Conservation (phyloP, 2,113 vertebrate species). For the Toxotes chatareus region DNA sequence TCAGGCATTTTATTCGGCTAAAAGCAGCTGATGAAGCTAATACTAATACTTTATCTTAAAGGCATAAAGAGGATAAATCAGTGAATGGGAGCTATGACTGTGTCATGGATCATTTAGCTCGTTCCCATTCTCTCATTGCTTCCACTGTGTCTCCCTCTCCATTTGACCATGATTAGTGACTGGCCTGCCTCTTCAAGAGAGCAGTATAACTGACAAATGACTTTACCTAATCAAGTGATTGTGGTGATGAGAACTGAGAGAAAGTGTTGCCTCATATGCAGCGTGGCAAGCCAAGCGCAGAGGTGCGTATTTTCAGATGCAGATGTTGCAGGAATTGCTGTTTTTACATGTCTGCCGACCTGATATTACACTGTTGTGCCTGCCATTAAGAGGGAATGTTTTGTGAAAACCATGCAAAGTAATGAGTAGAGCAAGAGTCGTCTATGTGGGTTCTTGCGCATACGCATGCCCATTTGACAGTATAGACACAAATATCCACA, state of each 20-base stretch:
- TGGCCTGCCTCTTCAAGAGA: slow-evolving; percentile 53
- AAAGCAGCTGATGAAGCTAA: slow-evolving; percentile 66
- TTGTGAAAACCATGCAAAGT: not conserved
- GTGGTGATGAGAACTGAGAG: slow-evolving; percentile 40
- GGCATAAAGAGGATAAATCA: slow-evolving; percentile 71
- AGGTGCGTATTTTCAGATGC: slow-evolving; percentile 1
- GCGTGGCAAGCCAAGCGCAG: slow-evolving; percentile 13
- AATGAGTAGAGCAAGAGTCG: not conserved
- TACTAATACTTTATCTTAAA: slow-evolving; percentile 72
- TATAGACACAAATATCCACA: not conserved
- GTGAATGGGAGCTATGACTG: slow-evolving; percentile 37
- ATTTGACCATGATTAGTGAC: slow-evolving; percentile 67
- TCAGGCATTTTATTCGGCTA: slow-evolving; percentile 44
- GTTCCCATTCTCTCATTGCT: slow-evolving; percentile 48
- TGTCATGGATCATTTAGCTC: slow-evolving; percentile 69
- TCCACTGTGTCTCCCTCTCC: slow-evolving; percentile 44
- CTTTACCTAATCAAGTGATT: slow-evolving; percentile 71
- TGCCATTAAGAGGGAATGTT: not conserved
- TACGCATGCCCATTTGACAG: not conserved
- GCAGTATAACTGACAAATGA: slow-evolving; percentile 70
- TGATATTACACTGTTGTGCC: slow-evolving; percentile 17
- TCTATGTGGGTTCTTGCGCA: not conserved
- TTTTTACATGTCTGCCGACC: not conserved
- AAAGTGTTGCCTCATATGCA: slow-evolving; percentile 30
- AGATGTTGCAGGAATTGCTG: not conserved